Percentiles rank a stretch among this genome's conserved stretches.
Conservation (phyloP, 1,140 invertebrate genomes). For the Drosophila ironensis region DNA sequence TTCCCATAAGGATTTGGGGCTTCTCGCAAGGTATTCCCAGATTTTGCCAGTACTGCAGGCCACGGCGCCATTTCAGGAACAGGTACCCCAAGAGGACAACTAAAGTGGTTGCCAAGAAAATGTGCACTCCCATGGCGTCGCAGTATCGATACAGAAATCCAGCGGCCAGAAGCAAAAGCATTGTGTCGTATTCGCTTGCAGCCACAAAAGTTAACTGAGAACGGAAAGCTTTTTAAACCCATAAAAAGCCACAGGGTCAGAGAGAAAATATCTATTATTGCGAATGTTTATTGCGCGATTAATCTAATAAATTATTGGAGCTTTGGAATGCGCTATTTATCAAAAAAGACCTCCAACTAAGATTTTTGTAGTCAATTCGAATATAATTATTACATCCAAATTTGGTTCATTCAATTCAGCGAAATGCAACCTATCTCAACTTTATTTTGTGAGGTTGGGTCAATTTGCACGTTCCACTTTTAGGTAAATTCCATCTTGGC, state of each 20-base stretch:
- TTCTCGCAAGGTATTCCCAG: slow-evolving; percentile 81
- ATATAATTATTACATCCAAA: too few species aligned
- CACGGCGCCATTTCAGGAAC: slow-evolving; percentile 10
- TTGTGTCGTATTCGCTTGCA: neutral
- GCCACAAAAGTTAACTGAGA: neutral
- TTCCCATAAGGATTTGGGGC: slow-evolving; percentile 74
- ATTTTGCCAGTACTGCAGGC: slow-evolving; percentile 75
- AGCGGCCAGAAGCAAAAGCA: neutral
- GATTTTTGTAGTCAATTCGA: too few species aligned
- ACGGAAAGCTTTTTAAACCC: neutral
- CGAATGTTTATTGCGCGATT: neutral
- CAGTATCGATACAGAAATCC: neutral
- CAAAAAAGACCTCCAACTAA: too few species aligned
- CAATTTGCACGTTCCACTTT: slow-evolving; percentile 38
- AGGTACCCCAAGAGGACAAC: slow-evolving; percentile 32
- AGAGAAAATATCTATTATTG: neutral
- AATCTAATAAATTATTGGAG: neutral
- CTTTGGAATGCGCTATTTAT: too few species aligned
- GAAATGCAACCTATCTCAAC: too few species aligned
- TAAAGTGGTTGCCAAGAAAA: slow-evolving; percentile 10
- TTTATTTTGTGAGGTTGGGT: neutral
- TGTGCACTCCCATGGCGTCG: neutral
- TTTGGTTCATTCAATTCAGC: too few species aligned
- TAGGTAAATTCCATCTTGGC: slow-evolving; percentile 44
- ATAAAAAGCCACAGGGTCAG: neutral